Evolutionary conservation across 2,888 invertebrate genomes (phyloP).

Genomic region (Caenorhabditis sp.): DNA sequence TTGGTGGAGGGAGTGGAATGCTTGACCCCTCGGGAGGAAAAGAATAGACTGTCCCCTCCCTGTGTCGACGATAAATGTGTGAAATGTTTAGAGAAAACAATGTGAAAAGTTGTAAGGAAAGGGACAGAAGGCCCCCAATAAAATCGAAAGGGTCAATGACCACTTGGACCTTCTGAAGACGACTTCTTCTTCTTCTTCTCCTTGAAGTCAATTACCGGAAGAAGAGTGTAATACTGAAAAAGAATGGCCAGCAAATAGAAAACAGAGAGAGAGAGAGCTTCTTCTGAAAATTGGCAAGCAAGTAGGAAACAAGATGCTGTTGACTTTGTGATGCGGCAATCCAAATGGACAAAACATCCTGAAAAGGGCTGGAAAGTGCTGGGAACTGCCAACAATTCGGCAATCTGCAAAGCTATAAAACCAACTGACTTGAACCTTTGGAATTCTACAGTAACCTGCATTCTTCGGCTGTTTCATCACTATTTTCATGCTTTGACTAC

Average conservation of each 20-base stretch:
- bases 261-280: not conserved
- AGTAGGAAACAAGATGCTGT: too few species aligned
- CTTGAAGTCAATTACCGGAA: constrained; percentile 8
- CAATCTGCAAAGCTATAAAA: not conserved
- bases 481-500: not conserved
- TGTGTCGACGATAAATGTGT: constrained; percentile 6
- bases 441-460: not conserved
- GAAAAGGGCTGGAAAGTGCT: not conserved
- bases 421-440: not conserved
- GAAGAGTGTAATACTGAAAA: not conserved
- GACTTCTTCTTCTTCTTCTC: too few species aligned
- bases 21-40: constrained; percentile 24
- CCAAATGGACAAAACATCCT: not conserved
- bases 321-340: not conserved
- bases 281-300: too few species aligned
- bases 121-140: constrained; percentile 4
- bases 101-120: constrained; percentile 11
- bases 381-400: not conserved
- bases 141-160: constrained; percentile 32
- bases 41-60: constrained; percentile 1
- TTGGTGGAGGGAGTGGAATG: constrained; percentile 7
- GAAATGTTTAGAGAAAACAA: constrained; percentile 24
- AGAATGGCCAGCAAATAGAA: not conserved
- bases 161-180: not conserved
- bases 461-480: too few species aligned